Evolutionary conservation across 2,113 vertebrate species (phyloP), one percentile per base, ranked within the genome.

Genomic region (Corydoras maculifer): DNA sequence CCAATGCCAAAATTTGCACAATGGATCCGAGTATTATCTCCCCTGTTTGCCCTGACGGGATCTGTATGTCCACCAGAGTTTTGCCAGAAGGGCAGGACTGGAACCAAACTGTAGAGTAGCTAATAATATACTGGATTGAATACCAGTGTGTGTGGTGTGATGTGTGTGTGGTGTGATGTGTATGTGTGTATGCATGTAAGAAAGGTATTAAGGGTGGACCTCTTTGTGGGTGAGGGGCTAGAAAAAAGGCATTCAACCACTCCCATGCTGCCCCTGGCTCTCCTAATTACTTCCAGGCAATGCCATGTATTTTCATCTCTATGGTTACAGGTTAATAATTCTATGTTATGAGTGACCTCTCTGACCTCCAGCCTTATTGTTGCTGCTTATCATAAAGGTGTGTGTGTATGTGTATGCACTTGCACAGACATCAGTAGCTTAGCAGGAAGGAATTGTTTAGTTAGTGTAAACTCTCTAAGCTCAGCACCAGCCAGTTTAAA

Each of bases 231-330:
- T 75, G 62, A 68, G 77, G 64, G 84, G 79, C 75, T 84, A 75
- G 77, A 75, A 55, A 79, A 79, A 78, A 86, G 82, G 83, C 86
- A 89, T 88, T 83, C 54, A 43, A 74, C 83, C 83, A 78, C 87
- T 88, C 86, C 87, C 85, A 82, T 81, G 79, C 82, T 85, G 79
- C 83, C 85, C 82, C 77, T 78, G 82, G 83, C 77, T 84, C 82
- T 81, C 83, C 82, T 89, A 89, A 88, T 89, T 83, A 88, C 82
- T 87, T 88, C 88, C 88, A 89, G 87, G 87, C 86, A 88, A 43
- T 43, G 7, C 35, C 4, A 43, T 43, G 7, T 84, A 84, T 87
- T 88, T 82, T 81, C 70, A 85, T 88, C 77, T 77, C 86, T 79
- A 67, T 88, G 85, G 86, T 86, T 88, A 87, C 86, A 85, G 83